Conservation (phyloP, 2,797 vertebrate species). For the Manis javanica region DNA sequence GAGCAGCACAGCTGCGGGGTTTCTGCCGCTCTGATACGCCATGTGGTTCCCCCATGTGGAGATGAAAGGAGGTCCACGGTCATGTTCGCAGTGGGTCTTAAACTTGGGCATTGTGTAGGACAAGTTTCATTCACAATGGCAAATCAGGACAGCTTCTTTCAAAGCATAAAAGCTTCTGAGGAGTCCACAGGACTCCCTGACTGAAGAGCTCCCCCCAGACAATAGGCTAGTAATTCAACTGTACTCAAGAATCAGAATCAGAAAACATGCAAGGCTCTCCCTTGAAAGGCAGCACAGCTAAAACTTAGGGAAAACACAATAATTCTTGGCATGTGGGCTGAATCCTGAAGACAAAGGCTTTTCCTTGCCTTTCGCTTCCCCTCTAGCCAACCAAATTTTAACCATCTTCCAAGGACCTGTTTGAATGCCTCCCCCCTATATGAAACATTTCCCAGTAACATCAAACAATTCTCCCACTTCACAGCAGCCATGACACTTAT, state of each 20-base stretch:
- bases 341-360: slow-evolving; percentile 43
- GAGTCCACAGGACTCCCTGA: slow-evolving; percentile 64
- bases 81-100: slow-evolving; percentile 73
- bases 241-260: slow-evolving; percentile 62
- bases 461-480: background rate
- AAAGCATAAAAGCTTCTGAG: slow-evolving; percentile 76
- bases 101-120: slow-evolving; percentile 62
- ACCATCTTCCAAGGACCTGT: background rate
- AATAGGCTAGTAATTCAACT: slow-evolving; percentile 75
- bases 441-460: background rate
- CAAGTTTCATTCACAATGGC: slow-evolving; percentile 76
- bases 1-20: slow-evolving; percentile 14
- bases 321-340: slow-evolving; percentile 55
- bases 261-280: slow-evolving; percentile 62
- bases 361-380: background rate
- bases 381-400: slow-evolving; percentile 14
- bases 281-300: slow-evolving; percentile 29
- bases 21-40: background rate
- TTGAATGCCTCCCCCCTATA: background rate
- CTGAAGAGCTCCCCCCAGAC: slow-evolving; percentile 74
- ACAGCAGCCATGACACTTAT: background rate
- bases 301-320: slow-evolving; percentile 58
- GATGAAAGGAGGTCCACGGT: slow-evolving; percentile 61
- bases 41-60: slow-evolving; percentile 51
- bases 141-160: slow-evolving; percentile 79